phyloP scores from a whole-genome alignment of 2,113 vertebrate species.

The Corythornis cristatus region DNA sequence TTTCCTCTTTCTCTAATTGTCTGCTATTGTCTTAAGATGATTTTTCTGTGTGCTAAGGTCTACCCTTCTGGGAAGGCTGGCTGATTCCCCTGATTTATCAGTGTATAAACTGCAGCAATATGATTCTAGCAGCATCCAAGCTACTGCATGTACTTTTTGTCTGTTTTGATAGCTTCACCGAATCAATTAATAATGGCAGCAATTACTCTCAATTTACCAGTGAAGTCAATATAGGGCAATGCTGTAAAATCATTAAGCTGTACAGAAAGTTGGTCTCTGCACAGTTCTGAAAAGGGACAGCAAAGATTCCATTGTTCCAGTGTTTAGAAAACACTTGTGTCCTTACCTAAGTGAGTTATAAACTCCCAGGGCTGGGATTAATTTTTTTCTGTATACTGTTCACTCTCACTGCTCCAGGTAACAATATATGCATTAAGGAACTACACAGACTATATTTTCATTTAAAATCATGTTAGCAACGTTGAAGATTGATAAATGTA shows the following conservation, averaged over 20 bases:
- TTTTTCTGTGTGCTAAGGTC: background rate
- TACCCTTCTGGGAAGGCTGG: background rate
- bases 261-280: background rate
- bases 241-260: background rate
- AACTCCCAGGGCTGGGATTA: background rate
- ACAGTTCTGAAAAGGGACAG: background rate
- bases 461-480: background rate
- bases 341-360: background rate
- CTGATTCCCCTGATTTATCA: background rate
- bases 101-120: background rate
- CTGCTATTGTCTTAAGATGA: background rate
- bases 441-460: background rate
- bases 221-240: background rate
- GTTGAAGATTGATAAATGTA: background rate
- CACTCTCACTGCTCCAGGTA: background rate
- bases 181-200: background rate
- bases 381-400: background rate
- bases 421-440: background rate
- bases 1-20: background rate
- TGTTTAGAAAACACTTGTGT: background rate
- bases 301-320: background rate
- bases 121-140: background rate
- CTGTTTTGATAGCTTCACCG: background rate
- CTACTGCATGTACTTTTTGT: background rate
- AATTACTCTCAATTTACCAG: background rate